These are phyloP conservation scores for Entomobrya proxima DNA, from an alignment of 2,888 invertebrate genomes.

Conservation along the genomic window DNA sequence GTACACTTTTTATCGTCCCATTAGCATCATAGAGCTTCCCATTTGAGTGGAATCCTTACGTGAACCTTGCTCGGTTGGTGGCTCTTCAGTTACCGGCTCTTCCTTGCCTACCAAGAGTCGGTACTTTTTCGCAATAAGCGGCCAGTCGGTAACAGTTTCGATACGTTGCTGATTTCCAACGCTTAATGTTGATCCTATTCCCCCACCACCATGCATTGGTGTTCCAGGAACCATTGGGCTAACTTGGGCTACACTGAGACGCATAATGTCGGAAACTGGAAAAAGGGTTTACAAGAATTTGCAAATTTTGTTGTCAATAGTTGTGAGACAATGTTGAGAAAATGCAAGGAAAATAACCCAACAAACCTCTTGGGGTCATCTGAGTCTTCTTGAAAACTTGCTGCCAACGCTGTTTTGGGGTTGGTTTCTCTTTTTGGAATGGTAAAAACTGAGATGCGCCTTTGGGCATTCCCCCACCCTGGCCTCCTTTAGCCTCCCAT, in stretches of 20 bases:
- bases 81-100: conserved; percentile 78
- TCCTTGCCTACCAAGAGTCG: conserved; percentile 84
- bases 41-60: conserved; percentile 46
- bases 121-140: conserved; percentile 92
- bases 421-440: conserved; percentile 68
- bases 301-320: no score
- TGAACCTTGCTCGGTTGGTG: conserved; percentile 6
- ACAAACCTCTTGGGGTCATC: conserved; percentile 74
- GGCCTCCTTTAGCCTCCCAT: conserved; percentile 71
- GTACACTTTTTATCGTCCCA: not conserved
- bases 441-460: conserved; percentile 62
- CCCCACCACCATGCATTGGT: conserved; percentile 64
- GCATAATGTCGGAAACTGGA: conserved; percentile 75
- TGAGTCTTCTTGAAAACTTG: conserved; percentile 73
- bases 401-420: conserved; percentile 73
- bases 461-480: conserved; percentile 30
- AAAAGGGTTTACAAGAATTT: no score
- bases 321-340: no score
- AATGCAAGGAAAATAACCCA: no score
- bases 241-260: conserved; percentile 74
- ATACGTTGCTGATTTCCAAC: conserved; percentile 90
- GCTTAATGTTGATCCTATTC: conserved; percentile 69
- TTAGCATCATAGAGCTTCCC: conserved; percentile 46
- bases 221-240: conserved; percentile 74
- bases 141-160: conserved; percentile 95